phyloP scores from a whole-genome alignment of 2,797 vertebrate species.

The Ptychadena robeensis region DNA sequence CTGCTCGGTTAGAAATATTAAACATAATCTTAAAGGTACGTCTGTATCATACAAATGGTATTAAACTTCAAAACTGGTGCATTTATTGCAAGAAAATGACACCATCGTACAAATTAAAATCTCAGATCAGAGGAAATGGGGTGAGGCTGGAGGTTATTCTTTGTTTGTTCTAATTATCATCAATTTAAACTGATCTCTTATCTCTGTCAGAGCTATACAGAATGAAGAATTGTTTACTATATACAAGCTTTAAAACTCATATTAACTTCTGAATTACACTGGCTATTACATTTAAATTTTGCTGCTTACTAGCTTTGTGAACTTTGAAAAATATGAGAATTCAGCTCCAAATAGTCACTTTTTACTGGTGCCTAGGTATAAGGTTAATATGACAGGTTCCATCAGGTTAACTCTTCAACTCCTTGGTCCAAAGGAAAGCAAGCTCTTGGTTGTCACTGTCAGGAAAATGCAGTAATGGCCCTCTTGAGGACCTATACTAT shows the following conservation, averaged over 20 bases:
- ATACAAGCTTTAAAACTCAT: not conserved
- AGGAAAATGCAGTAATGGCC: too few species aligned
- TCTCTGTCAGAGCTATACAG: not conserved
- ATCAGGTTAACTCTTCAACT: too few species aligned
- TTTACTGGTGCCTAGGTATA: too few species aligned
- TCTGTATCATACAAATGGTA: conserved; percentile 44
- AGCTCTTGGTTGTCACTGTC: too few species aligned
- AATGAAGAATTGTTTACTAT: not conserved
- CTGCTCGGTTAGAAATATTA: conserved; percentile 30
- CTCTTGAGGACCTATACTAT: too few species aligned
- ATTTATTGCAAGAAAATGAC: conserved; percentile 2
- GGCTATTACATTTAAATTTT: too few species aligned
- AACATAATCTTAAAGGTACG: conserved; percentile 21
- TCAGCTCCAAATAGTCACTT: too few species aligned
- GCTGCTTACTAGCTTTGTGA: too few species aligned
- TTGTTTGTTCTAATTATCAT: conserved; percentile 11
- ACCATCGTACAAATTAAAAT: not conserved
- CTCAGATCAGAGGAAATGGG: not conserved
- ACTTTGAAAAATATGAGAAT: too few species aligned
- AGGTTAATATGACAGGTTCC: too few species aligned
- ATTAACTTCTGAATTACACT: not conserved
- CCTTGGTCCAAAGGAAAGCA: too few species aligned
- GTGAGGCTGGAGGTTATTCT: not conserved
- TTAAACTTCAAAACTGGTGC: conserved; percentile 31
- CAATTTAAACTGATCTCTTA: not conserved